A percentile compares a stretch with the other conserved stretches of the same genome.
Evolutionary conservation across 2,797 vertebrate species (phyloP).

Genomic region (Serranus cabrilla): DNA sequence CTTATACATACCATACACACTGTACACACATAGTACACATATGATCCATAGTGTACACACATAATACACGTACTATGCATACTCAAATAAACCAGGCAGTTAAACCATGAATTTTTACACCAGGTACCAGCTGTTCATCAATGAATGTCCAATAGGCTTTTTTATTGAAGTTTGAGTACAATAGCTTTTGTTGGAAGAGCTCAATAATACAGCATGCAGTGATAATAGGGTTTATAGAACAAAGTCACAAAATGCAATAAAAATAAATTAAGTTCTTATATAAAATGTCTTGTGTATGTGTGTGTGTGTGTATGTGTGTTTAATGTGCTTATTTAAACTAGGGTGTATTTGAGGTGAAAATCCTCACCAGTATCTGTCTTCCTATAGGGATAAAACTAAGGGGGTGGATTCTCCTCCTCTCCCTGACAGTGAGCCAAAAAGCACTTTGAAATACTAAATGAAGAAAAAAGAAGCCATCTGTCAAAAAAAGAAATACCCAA

Average conservation of each 20-base stretch:
- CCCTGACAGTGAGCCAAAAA: slow-evolving; percentile 2
- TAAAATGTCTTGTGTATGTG: not conserved
- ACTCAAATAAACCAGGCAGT: not conserved
- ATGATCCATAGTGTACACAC: too few relatives aligned
- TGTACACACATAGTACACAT: too few relatives aligned
- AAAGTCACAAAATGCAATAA: not conserved
- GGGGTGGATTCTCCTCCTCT: not conserved
- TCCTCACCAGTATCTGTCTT: not conserved
- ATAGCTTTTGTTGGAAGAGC: slow-evolving; percentile 11
- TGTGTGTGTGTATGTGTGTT: too few relatives aligned
- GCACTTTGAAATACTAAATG: slow-evolving; percentile 5
- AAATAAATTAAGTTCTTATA: not conserved
- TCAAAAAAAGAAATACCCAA: not conserved
- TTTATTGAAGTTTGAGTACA: slow-evolving; percentile 13
- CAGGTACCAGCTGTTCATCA: slow-evolving; percentile 13
- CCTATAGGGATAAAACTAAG: not conserved
- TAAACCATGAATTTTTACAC: not conserved
- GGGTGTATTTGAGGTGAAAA: not conserved
- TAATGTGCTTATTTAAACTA: not conserved
- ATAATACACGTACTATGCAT: too few relatives aligned
- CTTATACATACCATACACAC: too few relatives aligned
- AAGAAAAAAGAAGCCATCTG: not conserved
- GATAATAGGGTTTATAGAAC: not conserved
- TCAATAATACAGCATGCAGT: not conserved
- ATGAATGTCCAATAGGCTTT: slow-evolving; percentile 1